Conservation (phyloP, 2,888 invertebrate genomes). For the Spicauda simplicius region DNA sequence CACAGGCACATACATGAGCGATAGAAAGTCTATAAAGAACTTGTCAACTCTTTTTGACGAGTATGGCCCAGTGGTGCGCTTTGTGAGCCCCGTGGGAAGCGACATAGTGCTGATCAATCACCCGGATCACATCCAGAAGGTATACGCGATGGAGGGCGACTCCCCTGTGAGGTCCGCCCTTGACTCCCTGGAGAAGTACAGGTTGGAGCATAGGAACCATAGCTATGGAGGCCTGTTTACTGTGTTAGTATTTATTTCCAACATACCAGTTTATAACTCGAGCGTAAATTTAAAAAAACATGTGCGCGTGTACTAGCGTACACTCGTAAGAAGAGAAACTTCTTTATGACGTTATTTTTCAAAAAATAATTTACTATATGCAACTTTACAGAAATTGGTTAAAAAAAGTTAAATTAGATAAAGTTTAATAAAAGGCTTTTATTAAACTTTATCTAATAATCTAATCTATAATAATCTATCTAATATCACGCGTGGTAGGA, state of each 20-base stretch:
- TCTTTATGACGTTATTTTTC: no score
- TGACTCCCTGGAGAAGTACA: slow-evolving; percentile 87
- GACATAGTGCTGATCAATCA: slow-evolving; percentile 87
- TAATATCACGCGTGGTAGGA: no score
- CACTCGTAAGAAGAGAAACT: no score
- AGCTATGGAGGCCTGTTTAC: slow-evolving; percentile 80
- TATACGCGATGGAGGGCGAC: slow-evolving; percentile 86
- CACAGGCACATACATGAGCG: slow-evolving; percentile 60
- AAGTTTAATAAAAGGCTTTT: no score
- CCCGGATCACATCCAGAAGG: slow-evolving; percentile 87
- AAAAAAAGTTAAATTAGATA: no score
- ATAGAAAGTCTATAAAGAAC: slow-evolving; percentile 60
- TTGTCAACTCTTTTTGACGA: slow-evolving; percentile 71
- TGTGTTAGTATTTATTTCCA: slow-evolving; percentile 30
- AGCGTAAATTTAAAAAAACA: no score
- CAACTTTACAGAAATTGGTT: no score
- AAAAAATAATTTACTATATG: no score
- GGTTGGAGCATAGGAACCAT: slow-evolving; percentile 82
- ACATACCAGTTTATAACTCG: no score
- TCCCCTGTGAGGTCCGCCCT: slow-evolving; percentile 86
- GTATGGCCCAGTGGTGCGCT: slow-evolving; percentile 88
- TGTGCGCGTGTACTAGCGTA: no score
- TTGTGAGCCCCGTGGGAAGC: slow-evolving; percentile 86
- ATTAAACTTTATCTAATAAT: no score
- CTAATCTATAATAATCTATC: no score